These are phyloP conservation scores for human DNA, from an alignment of 2,113 vertebrate species.

Conservation along the genomic window DNA sequence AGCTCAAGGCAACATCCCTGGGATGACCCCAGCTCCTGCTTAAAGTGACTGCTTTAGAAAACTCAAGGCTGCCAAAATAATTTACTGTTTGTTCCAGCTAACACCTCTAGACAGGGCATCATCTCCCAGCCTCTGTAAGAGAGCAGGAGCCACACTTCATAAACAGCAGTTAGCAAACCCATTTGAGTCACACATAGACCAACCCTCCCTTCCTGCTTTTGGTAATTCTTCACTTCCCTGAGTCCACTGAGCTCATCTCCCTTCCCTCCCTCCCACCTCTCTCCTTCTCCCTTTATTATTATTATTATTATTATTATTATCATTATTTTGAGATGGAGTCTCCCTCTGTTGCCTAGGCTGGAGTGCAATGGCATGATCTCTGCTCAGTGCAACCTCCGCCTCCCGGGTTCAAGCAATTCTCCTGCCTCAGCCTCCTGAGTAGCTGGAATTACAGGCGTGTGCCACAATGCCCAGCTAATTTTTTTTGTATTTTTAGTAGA, in stretches of 20 bases:
- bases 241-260: neutral
- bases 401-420: no score
- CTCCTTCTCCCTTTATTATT: neutral
- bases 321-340: no score
- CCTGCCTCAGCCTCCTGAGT: no score
- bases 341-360: no score
- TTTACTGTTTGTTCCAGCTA: neutral
- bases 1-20: neutral
- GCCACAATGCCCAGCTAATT: fast-evolving
- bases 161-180: fast-evolving
- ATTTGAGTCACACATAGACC: neutral
- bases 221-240: neutral
- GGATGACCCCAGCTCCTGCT: neutral
- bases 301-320: no score
- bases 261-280: fast-evolving
- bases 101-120: neutral
- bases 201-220: neutral
- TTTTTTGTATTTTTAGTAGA: no score
- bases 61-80: neutral
- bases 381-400: no score
- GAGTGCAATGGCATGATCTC: no score
- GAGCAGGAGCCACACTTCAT: neutral
- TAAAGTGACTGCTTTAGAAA: neutral
- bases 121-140: neutral
- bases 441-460: no score